Evolutionary conservation across 2,888 invertebrate species (phyloP), one percentile per base, ranked within the genome.

Genomic region (Steinernema carpocapsae): DNA sequence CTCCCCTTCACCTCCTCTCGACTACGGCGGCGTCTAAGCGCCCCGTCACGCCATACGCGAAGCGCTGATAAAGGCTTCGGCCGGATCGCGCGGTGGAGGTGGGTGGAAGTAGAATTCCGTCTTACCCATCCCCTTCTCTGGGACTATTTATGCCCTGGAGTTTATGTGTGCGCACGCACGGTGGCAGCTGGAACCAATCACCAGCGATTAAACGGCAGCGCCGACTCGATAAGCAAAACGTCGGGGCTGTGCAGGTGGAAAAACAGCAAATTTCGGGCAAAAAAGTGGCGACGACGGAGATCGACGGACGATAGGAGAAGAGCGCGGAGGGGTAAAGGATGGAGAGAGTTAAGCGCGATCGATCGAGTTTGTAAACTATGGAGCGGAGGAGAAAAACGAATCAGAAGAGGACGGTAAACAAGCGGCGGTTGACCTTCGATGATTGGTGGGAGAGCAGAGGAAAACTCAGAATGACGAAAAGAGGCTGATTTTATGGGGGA

Each of bases 61-160:
- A 17, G 56, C 22, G 56, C 64, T 64, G 64, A 64, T 64, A 64
- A 64, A 14, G n/a, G 48, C 48, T n/a, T 17, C 48, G 48, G 19
- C 2, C 17, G 17, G 64, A 64, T 17, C 2, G 26, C 64, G 64
- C 4, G 64, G 52, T 12, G 52, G 52, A 22, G 52, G 52, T 24
- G 52, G 24, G 52, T 37, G 37, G 37, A n/a, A n/a, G 3, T 37
- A 37, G 37, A 37, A 37, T 37, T 37, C 37, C n/a, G n/a, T n/a
- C 37, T 37, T 37, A 52, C 52, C 24, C 24, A 22, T 19, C 19
- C 48, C 52, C 19, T 10, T 22, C 10, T 22, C 52, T 12, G 24
- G 24, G 52, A 22, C 52, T 52, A 37, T 37, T 37, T 37, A 37
- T 37, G 37, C 37, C 37, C 37, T 37, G 37, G 37, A 37, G 4